Conservation (phyloP, 2,888 invertebrate species). For the Cabera pusaria region DNA sequence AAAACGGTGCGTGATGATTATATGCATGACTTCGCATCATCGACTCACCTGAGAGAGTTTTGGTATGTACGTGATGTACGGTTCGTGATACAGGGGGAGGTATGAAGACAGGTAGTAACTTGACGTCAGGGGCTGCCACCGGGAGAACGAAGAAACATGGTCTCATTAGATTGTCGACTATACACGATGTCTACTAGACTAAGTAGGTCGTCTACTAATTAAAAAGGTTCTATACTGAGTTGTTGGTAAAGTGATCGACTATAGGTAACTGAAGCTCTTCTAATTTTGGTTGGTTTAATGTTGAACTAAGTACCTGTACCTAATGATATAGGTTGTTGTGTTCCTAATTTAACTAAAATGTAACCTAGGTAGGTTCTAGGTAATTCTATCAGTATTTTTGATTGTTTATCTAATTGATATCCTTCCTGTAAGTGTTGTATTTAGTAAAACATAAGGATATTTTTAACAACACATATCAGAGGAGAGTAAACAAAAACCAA, state of each 20-base stretch:
- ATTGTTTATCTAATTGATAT: neutral
- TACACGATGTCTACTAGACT: too few relatives aligned
- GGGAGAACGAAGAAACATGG: slow-evolving; percentile 34
- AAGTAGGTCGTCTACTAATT: too few relatives aligned
- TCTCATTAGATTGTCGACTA: slow-evolving; percentile 13
- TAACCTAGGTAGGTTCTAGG: too few relatives aligned
- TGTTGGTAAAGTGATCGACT: too few relatives aligned
- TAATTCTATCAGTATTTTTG: too few relatives aligned
- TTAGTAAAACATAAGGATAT: slow-evolving; percentile 4
- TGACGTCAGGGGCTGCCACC: slow-evolving; percentile 70
- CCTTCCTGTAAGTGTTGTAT: slow-evolving; percentile 5
- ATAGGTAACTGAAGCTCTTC: too few relatives aligned
- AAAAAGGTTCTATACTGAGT: too few relatives aligned
- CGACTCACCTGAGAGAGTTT: slow-evolving; percentile 73
- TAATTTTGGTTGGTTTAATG: too few relatives aligned
- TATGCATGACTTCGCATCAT: slow-evolving; percentile 25
- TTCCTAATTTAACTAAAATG: slow-evolving; percentile 1
- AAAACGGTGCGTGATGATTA: slow-evolving; percentile 27
- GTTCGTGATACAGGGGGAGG: slow-evolving; percentile 66
- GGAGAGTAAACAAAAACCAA: slow-evolving; percentile 31
- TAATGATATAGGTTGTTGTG: neutral
- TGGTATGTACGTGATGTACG: slow-evolving; percentile 70
- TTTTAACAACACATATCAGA: slow-evolving; percentile 13
- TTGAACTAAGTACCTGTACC: too few relatives aligned
- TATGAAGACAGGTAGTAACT: slow-evolving; percentile 69